phyloP scores from a whole-genome alignment of 2,888 invertebrate species.

The Tetragonisca angustula region DNA sequence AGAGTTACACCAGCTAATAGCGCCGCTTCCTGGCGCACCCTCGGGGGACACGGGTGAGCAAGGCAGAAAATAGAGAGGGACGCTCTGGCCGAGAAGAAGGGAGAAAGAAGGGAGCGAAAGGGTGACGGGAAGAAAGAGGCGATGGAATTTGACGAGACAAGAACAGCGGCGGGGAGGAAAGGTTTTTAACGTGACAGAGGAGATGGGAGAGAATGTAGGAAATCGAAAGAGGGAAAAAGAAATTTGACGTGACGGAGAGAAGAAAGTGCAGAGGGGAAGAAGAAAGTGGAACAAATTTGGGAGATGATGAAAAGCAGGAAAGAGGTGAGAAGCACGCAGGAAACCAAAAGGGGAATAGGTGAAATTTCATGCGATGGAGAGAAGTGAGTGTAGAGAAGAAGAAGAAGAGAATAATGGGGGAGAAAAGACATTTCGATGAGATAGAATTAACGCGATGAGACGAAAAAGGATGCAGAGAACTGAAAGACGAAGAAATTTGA shows the following conservation, averaged over 20 bases:
- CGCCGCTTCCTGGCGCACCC: constrained; percentile 81
- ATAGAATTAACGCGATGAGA: too few species aligned
- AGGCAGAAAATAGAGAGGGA: neutral
- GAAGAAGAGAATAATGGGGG: too few species aligned
- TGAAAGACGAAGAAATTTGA: too few species aligned
- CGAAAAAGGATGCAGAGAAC: too few species aligned
- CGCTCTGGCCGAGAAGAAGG: neutral
- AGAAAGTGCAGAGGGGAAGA: neutral
- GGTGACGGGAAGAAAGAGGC: neutral
- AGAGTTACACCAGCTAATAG: constrained; percentile 79
- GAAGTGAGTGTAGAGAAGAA: too few species aligned
- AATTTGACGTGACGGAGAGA: neutral
- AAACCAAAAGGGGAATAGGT: too few species aligned
- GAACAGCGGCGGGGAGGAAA: neutral
- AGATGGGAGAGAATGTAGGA: neutral
- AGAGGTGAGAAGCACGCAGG: too few species aligned
- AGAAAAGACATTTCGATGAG: too few species aligned
- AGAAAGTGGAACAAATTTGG: neutral
- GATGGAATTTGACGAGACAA: constrained; percentile 17
- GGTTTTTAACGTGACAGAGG: constrained; percentile 4
- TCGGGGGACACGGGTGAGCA: constrained; percentile 65
- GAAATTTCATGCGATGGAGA: too few species aligned
- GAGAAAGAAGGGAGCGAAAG: neutral
- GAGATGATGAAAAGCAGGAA: too few species aligned
- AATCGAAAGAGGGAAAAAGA: neutral